Percentiles rank a stretch among this genome's conserved stretches.
Evolutionary conservation across 2,888 invertebrate genomes (phyloP).

Genomic region (Eupithecia dodoneata): DNA sequence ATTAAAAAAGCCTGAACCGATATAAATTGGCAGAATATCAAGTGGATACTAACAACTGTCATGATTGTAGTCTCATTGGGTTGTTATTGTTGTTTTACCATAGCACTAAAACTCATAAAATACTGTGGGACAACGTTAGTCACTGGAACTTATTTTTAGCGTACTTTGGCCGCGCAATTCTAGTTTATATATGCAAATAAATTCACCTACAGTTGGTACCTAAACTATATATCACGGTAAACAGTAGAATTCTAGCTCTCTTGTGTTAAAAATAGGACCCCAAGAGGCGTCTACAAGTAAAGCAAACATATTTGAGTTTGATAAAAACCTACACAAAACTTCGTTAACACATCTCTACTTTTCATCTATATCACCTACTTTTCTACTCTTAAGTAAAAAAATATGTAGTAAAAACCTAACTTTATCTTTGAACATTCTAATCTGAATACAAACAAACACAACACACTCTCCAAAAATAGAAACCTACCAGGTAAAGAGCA

Average conservation of each 20-base stretch:
- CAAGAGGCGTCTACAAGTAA: not conserved
- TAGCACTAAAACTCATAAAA: not conserved
- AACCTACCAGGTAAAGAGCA: constrained; percentile 13
- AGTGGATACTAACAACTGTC: not conserved
- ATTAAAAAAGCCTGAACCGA: not conserved
- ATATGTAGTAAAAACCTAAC: too few relatives aligned
- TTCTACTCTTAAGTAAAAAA: too few relatives aligned
- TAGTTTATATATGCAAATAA: constrained; percentile 27
- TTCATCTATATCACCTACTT: too few relatives aligned
- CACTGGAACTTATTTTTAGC: constrained; percentile 35
- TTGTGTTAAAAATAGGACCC: not conserved
- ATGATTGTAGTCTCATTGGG: not conserved
- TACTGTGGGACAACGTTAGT: constrained; percentile 5
- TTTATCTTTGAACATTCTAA: not conserved
- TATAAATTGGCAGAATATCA: not conserved
- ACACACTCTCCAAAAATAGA: constrained; percentile 9
- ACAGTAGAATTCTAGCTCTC: not conserved
- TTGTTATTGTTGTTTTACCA: not conserved
- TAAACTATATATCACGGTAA: not conserved
- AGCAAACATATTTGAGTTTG: not conserved
- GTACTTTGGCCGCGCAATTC: constrained; percentile 28
- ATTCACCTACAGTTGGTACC: not conserved
- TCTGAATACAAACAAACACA: constrained; percentile 1
- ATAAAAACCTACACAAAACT: not conserved
- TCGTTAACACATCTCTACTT: not conserved